Conservation (phyloP, 2,888 invertebrate species). For the Yponomeuta malinellus region DNA sequence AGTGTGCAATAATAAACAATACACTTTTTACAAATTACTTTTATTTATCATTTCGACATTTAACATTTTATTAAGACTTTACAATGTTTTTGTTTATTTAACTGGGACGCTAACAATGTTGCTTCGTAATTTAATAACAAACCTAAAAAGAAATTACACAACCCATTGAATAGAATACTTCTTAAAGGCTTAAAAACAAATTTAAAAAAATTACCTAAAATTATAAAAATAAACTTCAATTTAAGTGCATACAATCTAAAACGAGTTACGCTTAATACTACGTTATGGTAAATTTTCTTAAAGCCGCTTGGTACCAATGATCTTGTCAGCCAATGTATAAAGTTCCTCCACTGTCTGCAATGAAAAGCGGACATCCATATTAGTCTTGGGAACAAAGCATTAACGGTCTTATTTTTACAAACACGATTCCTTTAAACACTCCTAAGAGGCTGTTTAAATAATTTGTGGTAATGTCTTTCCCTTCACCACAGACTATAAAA, state of each 20-base stretch:
- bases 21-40: background rate
- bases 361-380: slow-evolving; percentile 23
- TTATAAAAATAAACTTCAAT: background rate
- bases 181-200: background rate
- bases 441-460: too few species aligned
- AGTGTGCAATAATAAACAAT: background rate
- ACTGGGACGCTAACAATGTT: background rate
- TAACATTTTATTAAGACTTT: slow-evolving; percentile 33
- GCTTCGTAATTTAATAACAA: background rate
- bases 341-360: slow-evolving; percentile 82
- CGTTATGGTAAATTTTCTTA: slow-evolving; percentile 22
- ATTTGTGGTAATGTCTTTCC: too few species aligned
- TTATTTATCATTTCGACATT: slow-evolving; percentile 20
- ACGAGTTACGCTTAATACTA: background rate
- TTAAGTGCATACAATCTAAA: background rate
- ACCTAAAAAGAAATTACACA: background rate
- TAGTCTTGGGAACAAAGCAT: too few species aligned
- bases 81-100: slow-evolving; percentile 32
- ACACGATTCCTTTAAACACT: too few species aligned
- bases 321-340: slow-evolving; percentile 80
- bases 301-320: slow-evolving; percentile 72
- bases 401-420: too few species aligned
- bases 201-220: background rate
- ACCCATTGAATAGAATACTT: background rate
- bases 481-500: too few species aligned